Percentiles rank a stretch among this genome's conserved stretches.
Conservation (phyloP, 2,113 vertebrate genomes). For the Ia io region DNA sequence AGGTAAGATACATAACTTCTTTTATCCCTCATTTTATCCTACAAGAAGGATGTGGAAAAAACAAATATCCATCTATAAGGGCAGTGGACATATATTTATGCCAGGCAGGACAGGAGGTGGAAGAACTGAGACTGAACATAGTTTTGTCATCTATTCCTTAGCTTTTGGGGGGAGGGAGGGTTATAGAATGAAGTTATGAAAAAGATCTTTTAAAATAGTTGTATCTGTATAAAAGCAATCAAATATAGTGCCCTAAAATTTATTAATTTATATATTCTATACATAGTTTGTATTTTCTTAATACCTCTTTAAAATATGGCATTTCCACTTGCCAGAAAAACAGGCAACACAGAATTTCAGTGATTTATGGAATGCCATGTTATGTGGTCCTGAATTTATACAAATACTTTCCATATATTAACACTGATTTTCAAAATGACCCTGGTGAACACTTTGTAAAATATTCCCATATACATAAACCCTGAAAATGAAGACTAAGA, state of each 20-base stretch:
- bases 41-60: neutral
- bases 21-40: neutral
- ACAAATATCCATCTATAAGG: neutral
- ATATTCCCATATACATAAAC: neutral
- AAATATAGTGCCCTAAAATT: constrained; percentile 37
- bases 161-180: neutral
- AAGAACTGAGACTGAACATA: neutral
- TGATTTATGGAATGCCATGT: neutral
- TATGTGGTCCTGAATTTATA: neutral
- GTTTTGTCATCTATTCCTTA: neutral
- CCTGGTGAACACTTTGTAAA: constrained; percentile 1
- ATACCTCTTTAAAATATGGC: constrained; percentile 31
- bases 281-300: constrained; percentile 20
- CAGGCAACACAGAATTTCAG: neutral
- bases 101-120: neutral
- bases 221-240: neutral
- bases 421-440: constrained; percentile 17
- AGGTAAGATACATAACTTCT: neutral
- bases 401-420: neutral
- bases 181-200: neutral
- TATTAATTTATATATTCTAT: constrained; percentile 29
- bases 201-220: constrained; percentile 32
- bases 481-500: neutral
- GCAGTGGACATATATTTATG: neutral
- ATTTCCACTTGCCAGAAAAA: constrained; percentile 26